These are phyloP conservation scores for Eristalinus sepulchralis DNA, from an alignment of 2,888 invertebrate genomes.

Conservation along the genomic window DNA sequence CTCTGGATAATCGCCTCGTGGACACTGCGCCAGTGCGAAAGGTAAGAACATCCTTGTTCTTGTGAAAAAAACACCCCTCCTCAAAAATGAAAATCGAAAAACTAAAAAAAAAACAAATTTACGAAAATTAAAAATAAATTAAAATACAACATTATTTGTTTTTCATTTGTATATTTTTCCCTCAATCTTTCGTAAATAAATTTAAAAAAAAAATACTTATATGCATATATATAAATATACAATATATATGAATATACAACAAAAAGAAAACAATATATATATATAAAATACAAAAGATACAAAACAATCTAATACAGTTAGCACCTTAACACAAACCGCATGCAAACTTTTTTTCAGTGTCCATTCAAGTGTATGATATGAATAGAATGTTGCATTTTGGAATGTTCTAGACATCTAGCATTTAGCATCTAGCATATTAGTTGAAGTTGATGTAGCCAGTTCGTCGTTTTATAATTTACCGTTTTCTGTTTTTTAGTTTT, in stretches of 20 bases:
- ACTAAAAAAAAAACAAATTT: not conserved
- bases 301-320: conserved; percentile 48
- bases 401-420: conserved; percentile 53
- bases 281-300: conserved; percentile 38
- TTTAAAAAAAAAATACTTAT: conserved; percentile 12
- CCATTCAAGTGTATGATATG: conserved; percentile 18
- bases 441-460: conserved; percentile 50
- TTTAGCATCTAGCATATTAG: conserved; percentile 33
- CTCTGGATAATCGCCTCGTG: conserved; percentile 99
- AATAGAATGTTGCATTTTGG: conserved; percentile 60
- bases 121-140: not conserved
- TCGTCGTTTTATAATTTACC: not conserved
- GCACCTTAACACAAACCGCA: conserved; percentile 66
- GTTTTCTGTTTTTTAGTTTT: not conserved
- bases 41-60: conserved; percentile 84
- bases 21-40: conserved; percentile 99
- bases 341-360: conserved; percentile 57
- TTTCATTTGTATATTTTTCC: conserved; percentile 59
- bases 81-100: not conserved
- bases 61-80: not conserved
- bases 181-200: conserved; percentile 56
- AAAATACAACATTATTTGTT: conserved; percentile 52
- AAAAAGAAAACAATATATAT: conserved; percentile 21
- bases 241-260: conserved; percentile 11
- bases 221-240: not conserved